Conservation (phyloP, 2,797 vertebrate species). For the Meriones psammophilus region DNA sequence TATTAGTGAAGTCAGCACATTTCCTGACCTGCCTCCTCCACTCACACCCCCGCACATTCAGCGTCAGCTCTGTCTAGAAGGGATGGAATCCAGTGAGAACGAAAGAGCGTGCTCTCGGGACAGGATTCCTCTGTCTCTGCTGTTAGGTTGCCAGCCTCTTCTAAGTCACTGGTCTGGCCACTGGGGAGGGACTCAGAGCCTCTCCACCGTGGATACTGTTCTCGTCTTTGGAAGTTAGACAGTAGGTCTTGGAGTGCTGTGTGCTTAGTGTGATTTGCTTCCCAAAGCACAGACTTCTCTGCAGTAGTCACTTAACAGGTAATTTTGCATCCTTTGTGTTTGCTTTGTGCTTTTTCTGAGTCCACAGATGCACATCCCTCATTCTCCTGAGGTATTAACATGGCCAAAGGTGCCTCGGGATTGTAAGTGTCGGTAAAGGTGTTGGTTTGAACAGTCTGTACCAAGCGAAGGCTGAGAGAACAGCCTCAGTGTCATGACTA, state of each 20-base stretch:
- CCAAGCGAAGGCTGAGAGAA: not conserved
- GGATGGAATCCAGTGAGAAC: not conserved
- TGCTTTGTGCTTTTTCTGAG: constrained; percentile 46
- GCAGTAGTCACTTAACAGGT: constrained; percentile 9
- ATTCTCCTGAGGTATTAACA: not conserved
- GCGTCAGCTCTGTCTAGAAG: not conserved
- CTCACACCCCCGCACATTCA: not conserved
- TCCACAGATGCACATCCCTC: not conserved
- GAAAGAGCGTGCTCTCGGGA: not conserved
- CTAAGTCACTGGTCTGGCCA: not conserved
- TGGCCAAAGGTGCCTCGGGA: constrained; percentile 32
- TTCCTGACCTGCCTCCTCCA: not conserved
- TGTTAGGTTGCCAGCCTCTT: constrained; percentile 24
- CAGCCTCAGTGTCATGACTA: constrained; percentile 35
- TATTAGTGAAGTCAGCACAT: not conserved
- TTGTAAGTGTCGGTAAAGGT: not conserved
- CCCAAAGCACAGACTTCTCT: constrained; percentile 59
- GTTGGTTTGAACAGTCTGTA: not conserved
- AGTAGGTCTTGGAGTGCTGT: constrained; percentile 7
- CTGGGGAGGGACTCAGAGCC: not conserved
- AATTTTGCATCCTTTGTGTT: constrained; percentile 53
- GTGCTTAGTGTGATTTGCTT: constrained; percentile 60
- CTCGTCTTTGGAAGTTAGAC: constrained; percentile 65
- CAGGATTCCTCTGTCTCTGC: not conserved
- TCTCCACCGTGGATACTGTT: constrained; percentile 19